Conservation (phyloP, 2,888 invertebrate species). For the Drosophila monieri region DNA sequence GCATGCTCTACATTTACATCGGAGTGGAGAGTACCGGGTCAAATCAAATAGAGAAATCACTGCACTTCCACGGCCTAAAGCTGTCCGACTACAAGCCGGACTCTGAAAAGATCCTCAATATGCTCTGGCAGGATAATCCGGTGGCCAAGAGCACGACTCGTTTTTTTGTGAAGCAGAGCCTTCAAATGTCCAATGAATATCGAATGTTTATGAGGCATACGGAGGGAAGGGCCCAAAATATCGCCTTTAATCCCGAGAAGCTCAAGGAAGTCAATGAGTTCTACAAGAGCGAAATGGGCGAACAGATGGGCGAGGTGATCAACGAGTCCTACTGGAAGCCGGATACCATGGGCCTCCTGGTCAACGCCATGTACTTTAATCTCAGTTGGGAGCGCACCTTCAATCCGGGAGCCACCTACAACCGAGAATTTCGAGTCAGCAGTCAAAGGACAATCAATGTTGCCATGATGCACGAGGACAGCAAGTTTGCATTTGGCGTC, state of each 20-base stretch:
- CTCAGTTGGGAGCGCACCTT: background rate
- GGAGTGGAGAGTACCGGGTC: background rate
- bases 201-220: constrained; percentile 1
- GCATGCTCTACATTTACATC: background rate
- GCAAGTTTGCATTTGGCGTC: background rate
- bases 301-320: background rate
- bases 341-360: constrained; percentile 5
- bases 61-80: background rate
- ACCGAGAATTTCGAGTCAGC: background rate
- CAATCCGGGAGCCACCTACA: background rate
- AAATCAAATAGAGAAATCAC: background rate
- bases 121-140: background rate
- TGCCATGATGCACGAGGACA: constrained; percentile 18
- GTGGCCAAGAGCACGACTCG: constrained; percentile 1
- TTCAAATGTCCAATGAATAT: background rate
- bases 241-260: background rate
- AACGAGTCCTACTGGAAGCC: background rate
- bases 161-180: background rate
- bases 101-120: background rate
- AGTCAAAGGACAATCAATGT: background rate
- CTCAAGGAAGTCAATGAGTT: background rate
- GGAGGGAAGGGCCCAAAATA: background rate
- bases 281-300: background rate
- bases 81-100: background rate
- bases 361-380: constrained; percentile 15